Percentiles rank a stretch among this genome's conserved stretches.
phyloP scores from a whole-genome alignment of 2,888 invertebrate genomes.

The Tenthredo livida region DNA sequence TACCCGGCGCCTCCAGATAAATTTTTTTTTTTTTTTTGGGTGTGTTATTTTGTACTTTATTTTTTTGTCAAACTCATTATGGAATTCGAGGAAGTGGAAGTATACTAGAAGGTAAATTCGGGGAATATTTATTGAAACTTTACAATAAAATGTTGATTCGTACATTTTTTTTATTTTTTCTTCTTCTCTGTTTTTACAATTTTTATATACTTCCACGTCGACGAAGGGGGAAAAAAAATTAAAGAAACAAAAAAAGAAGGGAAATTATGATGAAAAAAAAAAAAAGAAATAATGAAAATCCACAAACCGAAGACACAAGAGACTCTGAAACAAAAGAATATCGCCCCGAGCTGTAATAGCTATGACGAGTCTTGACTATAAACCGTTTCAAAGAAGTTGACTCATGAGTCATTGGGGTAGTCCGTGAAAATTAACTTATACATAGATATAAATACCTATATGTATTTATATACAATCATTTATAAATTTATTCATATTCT shows the following conservation, averaged over 20 bases:
- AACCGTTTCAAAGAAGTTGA: conserved; percentile 30
- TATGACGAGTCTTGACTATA: background rate
- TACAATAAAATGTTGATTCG: background rate
- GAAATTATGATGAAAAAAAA: background rate
- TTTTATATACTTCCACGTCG: background rate
- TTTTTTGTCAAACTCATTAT: background rate
- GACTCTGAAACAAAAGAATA: conserved; percentile 34
- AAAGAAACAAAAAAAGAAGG: background rate
- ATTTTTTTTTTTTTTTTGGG: background rate
- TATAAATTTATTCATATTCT: background rate
- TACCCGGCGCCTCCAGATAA: conserved; percentile 72
- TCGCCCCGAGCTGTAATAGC: background rate
- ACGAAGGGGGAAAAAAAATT: background rate
- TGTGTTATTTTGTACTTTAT: background rate
- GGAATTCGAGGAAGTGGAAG: background rate
- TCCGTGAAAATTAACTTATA: conserved; percentile 13
- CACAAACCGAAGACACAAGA: background rate
- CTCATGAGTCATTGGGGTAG: conserved; percentile 29
- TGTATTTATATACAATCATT: background rate
- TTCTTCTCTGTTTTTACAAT: background rate
- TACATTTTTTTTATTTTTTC: too few relatives aligned
- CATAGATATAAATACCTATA: background rate
- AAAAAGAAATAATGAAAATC: background rate
- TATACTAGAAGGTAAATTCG: background rate
- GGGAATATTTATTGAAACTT: background rate